Percentiles rank a stretch among this genome's conserved stretches.
Evolutionary conservation across 1,140 invertebrate species (phyloP).

Genomic region (Lysiphlebus fabarum): DNA sequence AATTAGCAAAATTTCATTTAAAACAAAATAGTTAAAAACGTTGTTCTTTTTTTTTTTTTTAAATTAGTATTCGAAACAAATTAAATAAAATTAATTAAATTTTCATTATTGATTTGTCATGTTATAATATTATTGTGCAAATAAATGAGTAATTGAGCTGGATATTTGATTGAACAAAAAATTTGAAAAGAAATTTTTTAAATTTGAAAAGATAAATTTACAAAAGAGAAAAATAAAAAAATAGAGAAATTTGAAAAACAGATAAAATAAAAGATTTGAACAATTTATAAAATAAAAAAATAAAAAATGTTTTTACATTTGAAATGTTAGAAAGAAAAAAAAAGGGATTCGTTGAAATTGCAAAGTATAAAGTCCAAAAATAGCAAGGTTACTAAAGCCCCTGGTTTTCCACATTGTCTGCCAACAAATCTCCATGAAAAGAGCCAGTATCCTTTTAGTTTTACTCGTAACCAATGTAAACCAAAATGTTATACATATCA

Average conservation of each 20-base stretch:
- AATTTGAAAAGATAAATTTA: too few relatives aligned
- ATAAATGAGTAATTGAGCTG: not conserved
- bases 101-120: not conserved
- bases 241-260: not conserved
- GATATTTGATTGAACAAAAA: not conserved
- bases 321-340: not conserved
- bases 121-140: too few relatives aligned
- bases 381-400: too few relatives aligned
- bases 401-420: conserved; percentile 4
- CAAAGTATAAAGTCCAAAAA: not conserved
- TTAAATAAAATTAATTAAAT: not conserved
- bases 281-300: conserved; percentile 17
- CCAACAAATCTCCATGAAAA: not conserved
- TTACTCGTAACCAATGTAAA: too few relatives aligned
- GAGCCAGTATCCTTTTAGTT: not conserved
- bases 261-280: conserved; percentile 14
- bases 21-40: too few relatives aligned
- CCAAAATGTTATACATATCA: too few relatives aligned
- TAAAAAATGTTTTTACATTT: not conserved
- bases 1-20: too few relatives aligned
- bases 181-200: too few relatives aligned
- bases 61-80: not conserved
- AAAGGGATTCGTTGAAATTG: not conserved
- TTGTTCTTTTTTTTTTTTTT: too few relatives aligned
- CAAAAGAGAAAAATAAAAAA: too few relatives aligned